Conservation (phyloP, 2,797 vertebrate genomes). For the Rallus crepitans region DNA sequence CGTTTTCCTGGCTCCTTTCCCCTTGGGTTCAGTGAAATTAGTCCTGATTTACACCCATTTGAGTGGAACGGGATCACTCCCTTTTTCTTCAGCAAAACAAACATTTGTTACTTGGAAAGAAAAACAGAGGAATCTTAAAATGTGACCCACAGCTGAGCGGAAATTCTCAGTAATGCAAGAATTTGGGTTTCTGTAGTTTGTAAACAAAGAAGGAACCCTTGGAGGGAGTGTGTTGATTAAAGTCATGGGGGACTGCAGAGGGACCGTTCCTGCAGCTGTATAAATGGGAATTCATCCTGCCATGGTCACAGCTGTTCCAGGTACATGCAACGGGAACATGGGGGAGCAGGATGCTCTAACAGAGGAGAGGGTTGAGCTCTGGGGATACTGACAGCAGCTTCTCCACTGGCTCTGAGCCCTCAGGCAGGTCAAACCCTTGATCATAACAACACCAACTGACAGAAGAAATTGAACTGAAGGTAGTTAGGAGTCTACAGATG, state of each 20-base stretch:
- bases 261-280: neutral
- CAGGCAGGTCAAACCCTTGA: neutral
- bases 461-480: neutral
- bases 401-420: neutral
- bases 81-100: constrained; percentile 25
- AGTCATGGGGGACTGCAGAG: neutral
- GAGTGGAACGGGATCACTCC: neutral
- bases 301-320: neutral
- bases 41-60: neutral
- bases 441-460: neutral
- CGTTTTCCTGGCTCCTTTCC: neutral
- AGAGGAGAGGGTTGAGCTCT: neutral
- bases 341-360: neutral
- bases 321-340: rapidly evolving
- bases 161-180: constrained; percentile 7
- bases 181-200: neutral
- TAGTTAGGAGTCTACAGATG: neutral
- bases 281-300: neutral
- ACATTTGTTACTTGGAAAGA: constrained; percentile 21
- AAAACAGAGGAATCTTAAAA: neutral
- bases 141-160: constrained; percentile 9
- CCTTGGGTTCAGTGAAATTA: neutral
- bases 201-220: constrained; percentile 4
- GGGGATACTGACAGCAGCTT: neutral
- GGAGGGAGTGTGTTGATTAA: neutral